phyloP scores from a whole-genome alignment of 2,888 invertebrate species.

The Pheosia gnoma region DNA sequence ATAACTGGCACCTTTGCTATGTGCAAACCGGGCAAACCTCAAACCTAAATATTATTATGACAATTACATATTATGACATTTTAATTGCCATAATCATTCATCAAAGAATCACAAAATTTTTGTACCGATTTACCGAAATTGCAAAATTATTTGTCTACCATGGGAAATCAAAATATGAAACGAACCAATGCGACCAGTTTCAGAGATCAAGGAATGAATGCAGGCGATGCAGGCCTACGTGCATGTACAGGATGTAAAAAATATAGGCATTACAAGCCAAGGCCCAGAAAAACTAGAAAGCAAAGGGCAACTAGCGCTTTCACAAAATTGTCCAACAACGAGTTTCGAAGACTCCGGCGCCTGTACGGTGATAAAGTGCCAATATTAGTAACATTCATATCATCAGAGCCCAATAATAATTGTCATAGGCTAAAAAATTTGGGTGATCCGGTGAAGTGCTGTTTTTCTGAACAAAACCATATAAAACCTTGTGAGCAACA shows the following conservation, averaged over 20 bases:
- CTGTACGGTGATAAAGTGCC: slow-evolving; percentile 36
- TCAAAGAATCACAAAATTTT: too few relatives aligned
- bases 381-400: slow-evolving; percentile 41
- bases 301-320: slow-evolving; percentile 17
- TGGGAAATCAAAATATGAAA: slow-evolving; percentile 42
- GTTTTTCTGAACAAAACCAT: slow-evolving; percentile 28
- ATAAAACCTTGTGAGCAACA: slow-evolving; percentile 28
- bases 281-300: slow-evolving; percentile 25
- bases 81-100: too few relatives aligned
- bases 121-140: too few relatives aligned
- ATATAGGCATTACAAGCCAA: slow-evolving; percentile 14
- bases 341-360: slow-evolving; percentile 30
- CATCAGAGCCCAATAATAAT: slow-evolving; percentile 19
- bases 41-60: too few relatives aligned
- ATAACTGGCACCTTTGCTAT: too few relatives aligned
- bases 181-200: slow-evolving; percentile 13
- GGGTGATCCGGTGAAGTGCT: slow-evolving; percentile 23
- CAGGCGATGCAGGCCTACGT: slow-evolving; percentile 14
- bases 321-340: slow-evolving; percentile 16
- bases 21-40: too few relatives aligned
- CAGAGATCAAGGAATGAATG: slow-evolving; percentile 21
- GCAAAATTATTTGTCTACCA: slow-evolving; percentile 8
- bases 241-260: slow-evolving; percentile 13
- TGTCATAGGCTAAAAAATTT: slow-evolving; percentile 15
- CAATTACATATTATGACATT: too few relatives aligned